Conservation (phyloP, 2,113 vertebrate species). For the Rhagologus leucostigma region DNA sequence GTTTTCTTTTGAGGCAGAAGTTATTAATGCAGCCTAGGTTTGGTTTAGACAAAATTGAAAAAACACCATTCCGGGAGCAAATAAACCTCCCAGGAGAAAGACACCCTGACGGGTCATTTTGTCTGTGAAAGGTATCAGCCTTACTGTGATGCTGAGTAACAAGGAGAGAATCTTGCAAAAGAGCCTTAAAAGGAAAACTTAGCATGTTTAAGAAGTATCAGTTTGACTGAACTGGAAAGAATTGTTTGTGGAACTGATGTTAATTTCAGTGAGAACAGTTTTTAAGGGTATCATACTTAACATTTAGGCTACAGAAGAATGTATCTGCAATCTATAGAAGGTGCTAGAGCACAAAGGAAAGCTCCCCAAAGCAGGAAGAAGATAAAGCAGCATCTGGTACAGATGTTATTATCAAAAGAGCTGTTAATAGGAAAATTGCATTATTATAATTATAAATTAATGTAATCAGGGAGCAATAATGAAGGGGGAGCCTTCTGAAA, state of each 20-base stretch:
- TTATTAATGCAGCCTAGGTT: background rate
- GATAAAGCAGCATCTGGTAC: background rate
- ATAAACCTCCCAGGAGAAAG: background rate
- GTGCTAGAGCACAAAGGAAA: background rate
- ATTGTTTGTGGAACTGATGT: background rate
- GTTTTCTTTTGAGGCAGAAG: background rate
- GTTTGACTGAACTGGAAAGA: background rate
- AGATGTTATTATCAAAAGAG: background rate
- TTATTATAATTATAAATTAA: background rate
- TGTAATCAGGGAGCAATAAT: background rate
- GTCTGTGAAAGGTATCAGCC: background rate
- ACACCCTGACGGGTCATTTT: background rate
- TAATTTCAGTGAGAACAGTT: background rate
- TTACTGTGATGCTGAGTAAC: background rate
- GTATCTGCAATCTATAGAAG: background rate
- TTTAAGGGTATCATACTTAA: background rate
- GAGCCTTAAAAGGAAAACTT: background rate
- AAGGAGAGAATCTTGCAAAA: background rate
- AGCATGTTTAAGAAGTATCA: background rate
- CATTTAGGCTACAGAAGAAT: background rate
- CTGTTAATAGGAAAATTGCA: background rate
- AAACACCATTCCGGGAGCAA: background rate
- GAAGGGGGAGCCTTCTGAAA: background rate
- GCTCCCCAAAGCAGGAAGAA: background rate
- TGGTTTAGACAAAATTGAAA: background rate